phyloP scores from a whole-genome alignment of 1,140 invertebrate genomes.

The Tyrophagus putrescentiae region DNA sequence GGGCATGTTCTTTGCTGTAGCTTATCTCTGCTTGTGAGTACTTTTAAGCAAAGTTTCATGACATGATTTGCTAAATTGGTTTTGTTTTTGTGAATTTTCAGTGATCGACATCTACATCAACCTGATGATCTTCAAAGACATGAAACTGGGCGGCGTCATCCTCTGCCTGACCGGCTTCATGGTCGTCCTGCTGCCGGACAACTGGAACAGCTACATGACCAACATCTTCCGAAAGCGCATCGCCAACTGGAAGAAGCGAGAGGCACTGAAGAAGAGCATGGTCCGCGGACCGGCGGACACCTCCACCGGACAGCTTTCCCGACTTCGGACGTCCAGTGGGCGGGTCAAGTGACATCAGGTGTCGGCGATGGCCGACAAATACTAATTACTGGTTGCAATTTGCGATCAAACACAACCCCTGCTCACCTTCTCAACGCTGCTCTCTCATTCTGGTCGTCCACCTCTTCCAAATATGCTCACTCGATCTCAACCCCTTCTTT shows the following conservation, averaged over 20 bases:
- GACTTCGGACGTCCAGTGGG: constrained; percentile 27
- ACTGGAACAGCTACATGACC: constrained; percentile 87
- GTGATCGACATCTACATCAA: constrained; percentile 72
- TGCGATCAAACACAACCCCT: too few relatives aligned
- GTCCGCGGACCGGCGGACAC: constrained; percentile 16
- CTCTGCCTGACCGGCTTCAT: constrained; percentile 44
- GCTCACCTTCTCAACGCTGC: too few relatives aligned
- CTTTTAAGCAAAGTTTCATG: not conserved
- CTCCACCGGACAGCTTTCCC: constrained; percentile 24
- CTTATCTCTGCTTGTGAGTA: constrained; percentile 71
- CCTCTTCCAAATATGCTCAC: too few relatives aligned
- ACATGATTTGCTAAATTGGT: constrained; percentile 7
- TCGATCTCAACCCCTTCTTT: too few relatives aligned
- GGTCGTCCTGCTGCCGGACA: constrained; percentile 79
- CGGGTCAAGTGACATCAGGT: constrained; percentile 28
- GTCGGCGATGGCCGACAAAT: too few relatives aligned
- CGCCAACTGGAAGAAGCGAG: constrained; percentile 25
- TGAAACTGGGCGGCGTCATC: constrained; percentile 83
- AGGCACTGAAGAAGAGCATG: constrained; percentile 21
- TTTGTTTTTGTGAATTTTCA: constrained; percentile 35
- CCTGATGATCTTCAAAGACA: constrained; percentile 66
- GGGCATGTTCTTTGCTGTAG: constrained; percentile 72
- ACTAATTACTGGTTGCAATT: too few relatives aligned
- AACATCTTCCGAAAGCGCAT: constrained; percentile 54
- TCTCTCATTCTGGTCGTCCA: too few relatives aligned